Percentiles rank a stretch among this genome's conserved stretches.
Evolutionary conservation across 2,113 vertebrate species (phyloP).

Genomic region (Apeltes quadracus): DNA sequence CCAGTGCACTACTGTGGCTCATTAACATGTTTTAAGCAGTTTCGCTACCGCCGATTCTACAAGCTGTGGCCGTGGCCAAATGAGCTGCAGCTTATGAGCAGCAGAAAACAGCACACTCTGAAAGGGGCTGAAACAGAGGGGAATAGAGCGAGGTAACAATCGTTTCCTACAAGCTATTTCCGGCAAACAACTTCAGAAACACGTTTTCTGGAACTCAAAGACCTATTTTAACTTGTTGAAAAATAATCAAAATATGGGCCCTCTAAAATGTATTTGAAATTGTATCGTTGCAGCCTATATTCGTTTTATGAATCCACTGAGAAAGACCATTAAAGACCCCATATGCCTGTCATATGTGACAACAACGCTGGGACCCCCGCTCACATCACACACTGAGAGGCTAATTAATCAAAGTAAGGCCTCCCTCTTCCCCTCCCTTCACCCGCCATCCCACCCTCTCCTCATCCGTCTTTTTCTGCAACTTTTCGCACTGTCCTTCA

Average conservation of each 20-base stretch:
- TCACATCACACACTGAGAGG: neutral
- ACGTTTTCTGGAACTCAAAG: no score
- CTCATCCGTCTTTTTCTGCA: slow-evolving; percentile 56
- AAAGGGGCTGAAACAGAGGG: no score
- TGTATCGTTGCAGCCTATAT: neutral
- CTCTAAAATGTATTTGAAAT: neutral
- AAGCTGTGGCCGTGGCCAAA: no score
- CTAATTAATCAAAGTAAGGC: slow-evolving; percentile 63
- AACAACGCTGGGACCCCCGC: neutral
- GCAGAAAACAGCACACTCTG: no score
- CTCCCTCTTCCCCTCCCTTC: slow-evolving; percentile 41
- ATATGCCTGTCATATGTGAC: neutral
- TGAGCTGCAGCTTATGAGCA: no score
- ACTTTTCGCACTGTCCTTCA: slow-evolving; percentile 23
- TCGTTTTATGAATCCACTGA: neutral
- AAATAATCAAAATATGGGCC: no score
- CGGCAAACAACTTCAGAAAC: no score
- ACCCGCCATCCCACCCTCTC: slow-evolving; percentile 45
- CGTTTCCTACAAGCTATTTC: no score
- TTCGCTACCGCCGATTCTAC: no score
- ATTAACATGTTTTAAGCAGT: no score
- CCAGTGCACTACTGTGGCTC: neutral
- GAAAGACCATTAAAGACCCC: neutral
- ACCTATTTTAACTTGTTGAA: no score
- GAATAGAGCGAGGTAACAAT: no score